Base-by-base conservation (phyloP, 2,797 vertebrate species). In the Parambassis ranga region DNA sequence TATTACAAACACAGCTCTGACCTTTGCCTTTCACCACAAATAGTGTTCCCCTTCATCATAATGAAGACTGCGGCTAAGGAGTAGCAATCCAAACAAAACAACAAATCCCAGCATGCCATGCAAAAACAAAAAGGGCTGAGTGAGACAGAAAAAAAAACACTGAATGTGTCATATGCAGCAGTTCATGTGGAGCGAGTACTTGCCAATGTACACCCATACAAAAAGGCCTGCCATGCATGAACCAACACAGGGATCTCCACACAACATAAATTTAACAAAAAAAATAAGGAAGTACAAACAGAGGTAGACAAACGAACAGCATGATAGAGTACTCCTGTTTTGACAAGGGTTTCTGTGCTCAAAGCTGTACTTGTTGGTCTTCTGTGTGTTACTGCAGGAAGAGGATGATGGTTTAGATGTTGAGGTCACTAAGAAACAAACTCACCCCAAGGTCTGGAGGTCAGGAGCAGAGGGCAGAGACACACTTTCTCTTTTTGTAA, bases 11-110 rank as follows among this genome's bases (percentile, higher is more conserved):
- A 87, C 47, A 62, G 75, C 1, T 37, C 28, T 77, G 84, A 84
- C 87, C 85, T 77, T 73, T 65, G 74, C 79, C 75, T 77, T 74
- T 30, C 48, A 65, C 68, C 66, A 70, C 81, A 75, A 79, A 83
- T 69, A 78, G 75, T 65, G 44, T 70, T 71, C 60, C 64, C 67
- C 61, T 48, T 55, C 79, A 78, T 83, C 79, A 77, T 82, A 79
- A 87, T 83, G 74, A 77, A 77, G 52, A 52, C 77, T 47, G 52
- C 27, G 48, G 48, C 49, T 36, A 58, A 79, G 71, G 79, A 87
- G 77, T 79, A 39, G 39, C 50, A 79, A 78, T 66, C 47, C 24
- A 81, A 86, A 81, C 68, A 74, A 49, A 82, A 77, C 65, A 79
- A 71, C 72, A 77, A 77, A 42, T 80, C 77, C 63, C 78, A 83